Conservation (phyloP, 2,113 vertebrate genomes). For the Indri indri region DNA sequence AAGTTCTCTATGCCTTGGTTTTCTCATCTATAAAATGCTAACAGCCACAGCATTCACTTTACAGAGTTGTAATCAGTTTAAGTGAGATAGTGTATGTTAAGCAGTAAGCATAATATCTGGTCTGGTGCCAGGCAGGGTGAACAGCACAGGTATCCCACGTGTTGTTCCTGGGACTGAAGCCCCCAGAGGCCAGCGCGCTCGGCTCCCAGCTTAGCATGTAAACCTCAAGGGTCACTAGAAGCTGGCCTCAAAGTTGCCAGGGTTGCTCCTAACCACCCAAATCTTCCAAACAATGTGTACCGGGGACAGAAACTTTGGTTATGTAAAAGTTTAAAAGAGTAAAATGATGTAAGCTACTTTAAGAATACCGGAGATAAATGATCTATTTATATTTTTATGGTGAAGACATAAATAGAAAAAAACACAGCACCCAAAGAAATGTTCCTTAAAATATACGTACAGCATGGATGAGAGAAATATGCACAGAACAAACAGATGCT, state of each 20-base stretch:
- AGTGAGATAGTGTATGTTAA: background rate
- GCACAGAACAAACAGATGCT: slow-evolving; percentile 64
- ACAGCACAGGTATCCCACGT: accelerated
- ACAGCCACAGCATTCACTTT: background rate
- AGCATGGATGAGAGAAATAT: slow-evolving; percentile 24
- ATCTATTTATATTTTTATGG: slow-evolving; percentile 74
- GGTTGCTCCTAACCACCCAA: background rate
- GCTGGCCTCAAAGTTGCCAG: background rate
- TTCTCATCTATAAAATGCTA: background rate
- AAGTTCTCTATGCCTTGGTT: background rate
- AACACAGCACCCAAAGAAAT: slow-evolving; percentile 67
- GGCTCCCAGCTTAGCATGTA: background rate
- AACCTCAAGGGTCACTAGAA: background rate
- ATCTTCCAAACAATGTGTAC: background rate
- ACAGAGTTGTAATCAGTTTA: background rate
- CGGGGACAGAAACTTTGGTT: slow-evolving; percentile 26
- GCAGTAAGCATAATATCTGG: background rate
- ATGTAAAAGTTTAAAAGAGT: slow-evolving; percentile 61
- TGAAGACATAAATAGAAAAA: slow-evolving; percentile 68
- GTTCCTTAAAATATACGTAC: slow-evolving; percentile 67
- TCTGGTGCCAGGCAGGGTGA: background rate
- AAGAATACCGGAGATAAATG: slow-evolving; percentile 70
- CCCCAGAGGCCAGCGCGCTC: accelerated
- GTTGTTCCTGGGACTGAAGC: background rate
- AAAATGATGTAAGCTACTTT: slow-evolving; percentile 67